Percentiles rank a stretch among this genome's conserved stretches.
phyloP scores from a whole-genome alignment of 2,113 vertebrate genomes.

The Noturus placidus region DNA sequence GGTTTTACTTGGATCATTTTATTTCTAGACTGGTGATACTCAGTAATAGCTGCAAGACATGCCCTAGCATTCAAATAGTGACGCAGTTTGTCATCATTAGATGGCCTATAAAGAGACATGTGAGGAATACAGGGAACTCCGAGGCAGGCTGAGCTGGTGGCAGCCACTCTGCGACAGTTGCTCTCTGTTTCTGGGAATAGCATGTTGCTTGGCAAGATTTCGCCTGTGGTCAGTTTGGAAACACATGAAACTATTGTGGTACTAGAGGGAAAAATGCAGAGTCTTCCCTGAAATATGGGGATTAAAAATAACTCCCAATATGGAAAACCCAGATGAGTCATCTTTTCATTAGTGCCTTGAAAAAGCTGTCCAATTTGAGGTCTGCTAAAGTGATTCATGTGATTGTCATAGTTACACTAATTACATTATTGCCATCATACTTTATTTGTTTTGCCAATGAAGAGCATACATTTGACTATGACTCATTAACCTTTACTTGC shows the following conservation, averaged over 20 bases:
- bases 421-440: constrained; percentile 26
- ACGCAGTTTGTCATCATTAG: not conserved
- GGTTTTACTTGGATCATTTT: not conserved
- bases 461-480: constrained; percentile 26
- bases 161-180: constrained; percentile 30
- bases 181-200: constrained; percentile 47
- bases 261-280: constrained; percentile 26
- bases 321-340: constrained; percentile 65
- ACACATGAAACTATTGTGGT: constrained; percentile 55
- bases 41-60: not conserved
- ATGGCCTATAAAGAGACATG: constrained; percentile 10
- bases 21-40: not conserved
- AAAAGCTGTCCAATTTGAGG: constrained; percentile 36
- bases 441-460: constrained; percentile 36
- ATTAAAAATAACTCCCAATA: constrained; percentile 62
- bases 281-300: constrained; percentile 52
- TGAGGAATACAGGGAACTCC: constrained; percentile 26
- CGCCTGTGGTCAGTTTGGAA: constrained; percentile 51
- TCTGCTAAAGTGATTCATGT: constrained; percentile 65
- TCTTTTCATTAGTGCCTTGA: constrained; percentile 55
- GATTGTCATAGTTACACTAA: constrained; percentile 60
- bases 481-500: constrained; percentile 33
- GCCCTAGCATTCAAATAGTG: constrained; percentile 16
- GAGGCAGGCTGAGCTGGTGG: not conserved
- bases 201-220: constrained; percentile 44